Evolutionary conservation across 2,797 vertebrate genomes (phyloP).

Genomic region (Morus bassanus): DNA sequence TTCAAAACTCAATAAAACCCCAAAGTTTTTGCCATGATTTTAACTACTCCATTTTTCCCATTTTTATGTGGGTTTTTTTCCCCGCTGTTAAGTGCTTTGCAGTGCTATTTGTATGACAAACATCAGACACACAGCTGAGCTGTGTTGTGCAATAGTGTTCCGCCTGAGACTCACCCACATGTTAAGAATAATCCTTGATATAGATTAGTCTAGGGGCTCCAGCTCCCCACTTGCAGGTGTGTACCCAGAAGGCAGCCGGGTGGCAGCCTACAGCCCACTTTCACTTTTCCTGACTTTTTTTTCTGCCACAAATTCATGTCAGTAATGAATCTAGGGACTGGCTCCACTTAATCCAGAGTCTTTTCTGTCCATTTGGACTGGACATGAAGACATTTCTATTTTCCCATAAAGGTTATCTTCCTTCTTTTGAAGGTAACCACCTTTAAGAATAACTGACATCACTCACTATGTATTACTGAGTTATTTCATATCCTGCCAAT

Average conservation of each 20-base stretch:
- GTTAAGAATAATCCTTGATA: accelerated
- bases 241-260: not conserved
- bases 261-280: not conserved
- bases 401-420: not conserved
- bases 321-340: not conserved
- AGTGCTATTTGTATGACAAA: not conserved
- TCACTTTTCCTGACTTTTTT: not conserved
- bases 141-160: not conserved
- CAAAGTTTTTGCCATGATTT: not conserved
- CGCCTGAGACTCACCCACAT: not conserved
- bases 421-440: not conserved
- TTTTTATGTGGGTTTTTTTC: not conserved
- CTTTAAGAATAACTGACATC: not conserved
- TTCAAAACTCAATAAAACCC: not conserved
- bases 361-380: not conserved
- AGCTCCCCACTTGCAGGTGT: not conserved
- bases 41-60: not conserved
- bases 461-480: not conserved
- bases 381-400: not conserved
- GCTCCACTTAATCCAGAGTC: not conserved
- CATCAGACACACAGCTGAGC: not conserved
- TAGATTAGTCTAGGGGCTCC: not conserved
- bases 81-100: not conserved
- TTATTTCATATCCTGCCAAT: not conserved
- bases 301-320: not conserved